Conservation (phyloP, 2,888 invertebrate genomes). For the Clitarchus hookeri region DNA sequence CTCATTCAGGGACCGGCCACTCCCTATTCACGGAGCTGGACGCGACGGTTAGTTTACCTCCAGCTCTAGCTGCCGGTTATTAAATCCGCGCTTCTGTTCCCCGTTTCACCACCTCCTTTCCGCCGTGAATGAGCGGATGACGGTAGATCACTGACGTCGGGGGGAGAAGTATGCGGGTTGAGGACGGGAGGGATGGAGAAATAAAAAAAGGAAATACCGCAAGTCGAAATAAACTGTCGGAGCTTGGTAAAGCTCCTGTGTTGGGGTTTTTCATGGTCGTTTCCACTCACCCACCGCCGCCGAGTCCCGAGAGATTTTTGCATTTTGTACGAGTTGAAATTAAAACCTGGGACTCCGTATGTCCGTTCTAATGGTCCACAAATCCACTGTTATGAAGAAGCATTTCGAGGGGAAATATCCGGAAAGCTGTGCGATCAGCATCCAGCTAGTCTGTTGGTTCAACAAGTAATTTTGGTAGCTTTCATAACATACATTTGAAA, state of each 20-base stretch:
- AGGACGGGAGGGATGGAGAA: too few species aligned
- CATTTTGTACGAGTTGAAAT: not conserved
- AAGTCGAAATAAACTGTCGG: not conserved
- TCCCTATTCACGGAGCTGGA: not conserved
- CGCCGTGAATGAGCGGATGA: not conserved
- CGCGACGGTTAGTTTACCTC: constrained; percentile 1
- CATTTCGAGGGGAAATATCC: not conserved
- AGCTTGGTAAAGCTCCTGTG: not conserved
- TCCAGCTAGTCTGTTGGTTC: not conserved
- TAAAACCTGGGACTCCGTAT: not conserved
- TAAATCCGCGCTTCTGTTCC: not conserved
- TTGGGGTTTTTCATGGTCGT: not conserved
- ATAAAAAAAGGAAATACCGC: not conserved
- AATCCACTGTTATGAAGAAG: not conserved
- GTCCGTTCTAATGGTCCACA: not conserved
- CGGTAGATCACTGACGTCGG: not conserved
- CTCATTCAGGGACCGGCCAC: not conserved
- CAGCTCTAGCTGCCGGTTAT: not conserved
- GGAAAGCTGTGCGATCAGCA: not conserved
- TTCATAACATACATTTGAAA: too few species aligned
- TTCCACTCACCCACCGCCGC: not conserved
- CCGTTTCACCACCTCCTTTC: not conserved
- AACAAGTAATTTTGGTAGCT: too few species aligned
- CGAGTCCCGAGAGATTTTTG: not conserved
- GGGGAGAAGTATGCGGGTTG: too few species aligned